These are phyloP conservation scores for Melanogrammus aeglefinus DNA, from an alignment of 2,797 vertebrate genomes.

Conservation along the genomic window DNA sequence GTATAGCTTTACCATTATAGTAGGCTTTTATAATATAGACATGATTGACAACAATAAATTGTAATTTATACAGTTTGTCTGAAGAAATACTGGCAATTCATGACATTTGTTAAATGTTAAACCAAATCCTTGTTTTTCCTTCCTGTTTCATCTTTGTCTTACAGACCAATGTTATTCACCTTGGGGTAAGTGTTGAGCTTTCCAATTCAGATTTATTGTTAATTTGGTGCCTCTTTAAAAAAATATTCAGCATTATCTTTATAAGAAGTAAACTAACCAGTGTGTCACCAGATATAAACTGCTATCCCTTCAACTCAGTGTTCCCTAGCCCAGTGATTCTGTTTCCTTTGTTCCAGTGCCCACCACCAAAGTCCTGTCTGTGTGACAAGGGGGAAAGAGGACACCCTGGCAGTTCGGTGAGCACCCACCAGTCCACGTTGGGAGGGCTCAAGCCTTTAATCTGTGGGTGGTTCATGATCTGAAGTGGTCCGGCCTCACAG, in stretches of 20 bases:
- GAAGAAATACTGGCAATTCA: not conserved
- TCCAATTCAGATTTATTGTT: not conserved
- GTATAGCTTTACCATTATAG: not conserved
- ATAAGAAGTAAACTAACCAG: not conserved
- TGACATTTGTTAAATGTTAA: not conserved
- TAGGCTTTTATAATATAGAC: not conserved
- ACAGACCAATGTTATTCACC: conserved; percentile 58
- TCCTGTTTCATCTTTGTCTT: conserved; percentile 26
- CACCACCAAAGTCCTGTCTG: conserved; percentile 62
- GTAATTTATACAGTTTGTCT: not conserved
- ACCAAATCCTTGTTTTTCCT: not conserved
- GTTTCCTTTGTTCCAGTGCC: conserved; percentile 61
- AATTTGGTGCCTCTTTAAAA: not conserved
- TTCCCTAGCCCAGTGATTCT: not conserved
- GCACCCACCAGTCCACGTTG: conserved; percentile 15
- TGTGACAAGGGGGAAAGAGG: conserved; percentile 71
- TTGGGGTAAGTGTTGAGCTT: conserved; percentile 54
- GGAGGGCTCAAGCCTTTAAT: no score
- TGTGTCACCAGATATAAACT: not conserved
- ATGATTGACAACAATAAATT: not conserved
- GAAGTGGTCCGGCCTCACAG: no score
- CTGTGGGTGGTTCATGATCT: no score
- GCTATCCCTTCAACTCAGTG: not conserved
- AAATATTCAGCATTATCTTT: not conserved
- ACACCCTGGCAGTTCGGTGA: conserved; percentile 59